Evolutionary conservation across 2,888 invertebrate species (phyloP), one percentile per base, ranked within the genome.

Genomic region (Furcula furcula): DNA sequence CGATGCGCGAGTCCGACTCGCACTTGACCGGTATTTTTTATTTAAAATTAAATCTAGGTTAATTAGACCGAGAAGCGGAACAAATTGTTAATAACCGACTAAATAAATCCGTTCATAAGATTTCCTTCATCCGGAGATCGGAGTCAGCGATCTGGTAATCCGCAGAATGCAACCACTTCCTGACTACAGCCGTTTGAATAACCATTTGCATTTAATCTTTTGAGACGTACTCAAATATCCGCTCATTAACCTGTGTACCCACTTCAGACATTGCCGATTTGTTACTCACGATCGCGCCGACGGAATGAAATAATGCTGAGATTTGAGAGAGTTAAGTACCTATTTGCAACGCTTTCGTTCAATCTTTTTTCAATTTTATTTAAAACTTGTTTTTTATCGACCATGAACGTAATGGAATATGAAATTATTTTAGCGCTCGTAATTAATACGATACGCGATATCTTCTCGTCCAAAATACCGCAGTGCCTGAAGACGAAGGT

Each of bases 231-330:
- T 80, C 75, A 79, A 83, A 84, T 81, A 84, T 73, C 76, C 65
- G 65, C 79, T 87, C 85, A 86, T 87, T 87, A 87, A 78, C 81
- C 80, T 75, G 76, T 81, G 77, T 84, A 80, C 79, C 75, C 79
- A 77, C 79, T 80, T 75, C 76, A 76, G 78, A 76, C 77, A 76
- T 78, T 74, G 66, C 53, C 79, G 72, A 86, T 85, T 86, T 85
- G 82, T 86, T 74, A 80, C 76, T 69, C 70, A 59, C 66, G 76
- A 79, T 75, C 68, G 74, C 62, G 79, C 56, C 68, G 76, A 85
- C 81, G 68, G 79, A 80, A 77, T 78, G 75, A 82, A 74, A 62
- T 70, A 78, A 65, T 58, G 64, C 57, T 50, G 51, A 34, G 74
- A 75, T 75, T 74, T 68, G 60, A 65, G 60, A 52, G 46, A 55